Percentiles rank a stretch among this genome's conserved stretches.
Conservation (phyloP, 2,113 vertebrate species). For the Anolis sagrei region DNA sequence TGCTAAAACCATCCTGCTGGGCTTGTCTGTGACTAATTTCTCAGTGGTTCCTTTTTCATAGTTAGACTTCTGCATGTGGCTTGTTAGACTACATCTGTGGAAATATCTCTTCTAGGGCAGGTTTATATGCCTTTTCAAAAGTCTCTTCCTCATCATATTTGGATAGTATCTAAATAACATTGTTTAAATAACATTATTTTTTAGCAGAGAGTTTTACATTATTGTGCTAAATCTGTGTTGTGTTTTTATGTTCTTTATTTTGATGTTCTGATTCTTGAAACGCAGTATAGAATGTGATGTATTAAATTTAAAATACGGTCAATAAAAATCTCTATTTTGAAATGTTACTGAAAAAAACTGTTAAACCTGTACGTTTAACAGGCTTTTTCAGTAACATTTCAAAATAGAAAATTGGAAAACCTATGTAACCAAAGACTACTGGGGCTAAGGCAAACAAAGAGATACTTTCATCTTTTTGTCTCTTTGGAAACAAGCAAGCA, state of each 20-base stretch:
- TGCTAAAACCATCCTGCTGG: neutral
- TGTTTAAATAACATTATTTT: no score
- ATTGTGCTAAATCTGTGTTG: neutral
- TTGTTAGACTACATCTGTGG: neutral
- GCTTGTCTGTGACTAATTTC: neutral
- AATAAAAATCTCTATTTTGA: no score
- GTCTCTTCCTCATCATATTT: no score
- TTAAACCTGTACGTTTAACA: neutral
- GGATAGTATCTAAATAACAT: no score
- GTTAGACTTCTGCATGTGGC: neutral
- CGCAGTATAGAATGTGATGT: no score
- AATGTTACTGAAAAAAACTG: neutral
- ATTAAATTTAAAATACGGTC: neutral
- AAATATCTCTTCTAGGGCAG: neutral
- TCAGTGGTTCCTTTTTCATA: neutral
- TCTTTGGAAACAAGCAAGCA: neutral
- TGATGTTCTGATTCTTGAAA: neutral
- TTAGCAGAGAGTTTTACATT: neutral
- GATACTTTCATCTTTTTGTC: neutral
- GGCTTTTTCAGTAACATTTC: neutral
- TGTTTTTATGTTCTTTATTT: no score
- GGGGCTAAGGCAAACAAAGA: neutral
- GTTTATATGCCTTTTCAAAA: no score
- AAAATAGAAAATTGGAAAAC: neutral
- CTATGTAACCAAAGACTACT: neutral